Conservation (phyloP, 2,888 invertebrate genomes). For the Eristalinus sepulchralis region DNA sequence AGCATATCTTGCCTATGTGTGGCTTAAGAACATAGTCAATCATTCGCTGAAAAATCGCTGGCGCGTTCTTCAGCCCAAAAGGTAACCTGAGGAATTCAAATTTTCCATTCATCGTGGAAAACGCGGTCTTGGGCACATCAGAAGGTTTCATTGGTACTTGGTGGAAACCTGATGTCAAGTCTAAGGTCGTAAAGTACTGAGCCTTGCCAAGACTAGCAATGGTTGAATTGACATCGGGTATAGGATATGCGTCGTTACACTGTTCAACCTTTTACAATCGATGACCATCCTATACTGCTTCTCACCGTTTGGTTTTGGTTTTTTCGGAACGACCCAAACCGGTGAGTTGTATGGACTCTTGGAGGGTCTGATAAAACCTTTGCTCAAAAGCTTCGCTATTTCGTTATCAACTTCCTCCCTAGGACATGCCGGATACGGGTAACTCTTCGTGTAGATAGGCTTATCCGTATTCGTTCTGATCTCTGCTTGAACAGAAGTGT, state of each 20-base stretch:
- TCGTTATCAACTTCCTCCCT: conserved; percentile 76
- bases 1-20: conserved; percentile 32
- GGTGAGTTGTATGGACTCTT: conserved; percentile 73
- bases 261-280: conserved; percentile 68
- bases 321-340: conserved; percentile 72
- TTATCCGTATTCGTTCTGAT: conserved; percentile 60
- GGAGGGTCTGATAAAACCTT: conserved; percentile 74
- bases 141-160: conserved; percentile 46
- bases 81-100: conserved; percentile 65
- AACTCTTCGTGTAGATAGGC: conserved; percentile 75
- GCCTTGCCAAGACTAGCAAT: conserved; percentile 62
- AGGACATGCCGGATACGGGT: conserved; percentile 77
- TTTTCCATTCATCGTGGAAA: conserved; percentile 43
- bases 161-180: conserved; percentile 71
- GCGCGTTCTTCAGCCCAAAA: neutral
- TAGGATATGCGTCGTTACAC: conserved; percentile 58
- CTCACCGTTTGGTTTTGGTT: conserved; percentile 58
- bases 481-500: conserved; percentile 42
- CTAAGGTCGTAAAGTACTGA: conserved; percentile 68
- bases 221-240: conserved; percentile 30
- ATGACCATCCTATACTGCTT: conserved; percentile 68
- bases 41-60: conserved; percentile 65
- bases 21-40: conserved; percentile 66
- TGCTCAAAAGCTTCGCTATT: conserved; percentile 74
- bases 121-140: too few relatives aligned